These are phyloP conservation scores for Erebia aethiops DNA, from an alignment of 2,888 invertebrate genomes.

Conservation along the genomic window DNA sequence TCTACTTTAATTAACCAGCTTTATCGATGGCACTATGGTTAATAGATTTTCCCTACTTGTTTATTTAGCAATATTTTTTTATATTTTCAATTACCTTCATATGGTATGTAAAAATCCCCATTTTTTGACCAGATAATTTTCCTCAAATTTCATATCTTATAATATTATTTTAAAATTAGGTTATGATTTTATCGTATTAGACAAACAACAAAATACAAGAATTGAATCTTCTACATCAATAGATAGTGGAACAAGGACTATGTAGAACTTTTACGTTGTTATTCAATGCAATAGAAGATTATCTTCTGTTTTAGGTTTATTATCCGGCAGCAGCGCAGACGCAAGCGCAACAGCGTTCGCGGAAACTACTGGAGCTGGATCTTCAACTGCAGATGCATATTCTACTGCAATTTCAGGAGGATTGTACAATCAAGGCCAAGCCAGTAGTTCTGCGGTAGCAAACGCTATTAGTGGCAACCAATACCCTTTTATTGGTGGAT, in stretches of 20 bases:
- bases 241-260: no score
- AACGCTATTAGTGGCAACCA: conserved; percentile 1
- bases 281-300: neutral
- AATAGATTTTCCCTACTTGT: neutral
- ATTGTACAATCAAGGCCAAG: conserved; percentile 11
- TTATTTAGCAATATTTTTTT: neutral
- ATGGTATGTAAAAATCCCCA: no score
- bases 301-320: conserved; percentile 16
- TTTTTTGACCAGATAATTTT: no score
- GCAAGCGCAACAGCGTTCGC: conserved; percentile 5
- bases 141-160: no score
- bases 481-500: conserved; percentile 5
- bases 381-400: conserved; percentile 2
- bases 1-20: neutral
- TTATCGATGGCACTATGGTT: neutral
- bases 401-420: neutral
- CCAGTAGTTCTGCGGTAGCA: conserved; percentile 8
- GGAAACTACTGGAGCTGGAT: conserved; percentile 6
- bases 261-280: no score
- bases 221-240: no score
- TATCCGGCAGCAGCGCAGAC: conserved; percentile 17
- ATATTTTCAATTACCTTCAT: neutral
- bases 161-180: no score
- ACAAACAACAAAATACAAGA: no score
- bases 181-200: no score